A percentile compares a stretch with the other conserved stretches of the same genome.
Conservation (phyloP, 2,888 invertebrate genomes). For the Himalopsyche tibetana region DNA sequence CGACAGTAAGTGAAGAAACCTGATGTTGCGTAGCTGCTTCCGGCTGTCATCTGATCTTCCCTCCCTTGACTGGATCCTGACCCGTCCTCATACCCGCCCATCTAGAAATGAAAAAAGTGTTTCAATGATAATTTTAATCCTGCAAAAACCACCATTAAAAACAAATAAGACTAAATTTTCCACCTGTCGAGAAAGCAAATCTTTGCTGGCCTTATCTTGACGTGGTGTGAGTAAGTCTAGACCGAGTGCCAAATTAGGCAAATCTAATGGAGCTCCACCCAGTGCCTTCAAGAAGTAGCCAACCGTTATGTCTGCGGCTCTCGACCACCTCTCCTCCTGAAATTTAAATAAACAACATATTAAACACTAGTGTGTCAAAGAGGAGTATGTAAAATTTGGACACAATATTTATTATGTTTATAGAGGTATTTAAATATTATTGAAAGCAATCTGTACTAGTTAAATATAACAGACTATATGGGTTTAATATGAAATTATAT, state of each 20-base stretch:
- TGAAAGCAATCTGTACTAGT: no score
- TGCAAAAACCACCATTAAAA: no score
- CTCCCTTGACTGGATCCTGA: conserved; percentile 47
- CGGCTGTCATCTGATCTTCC: conserved; percentile 56
- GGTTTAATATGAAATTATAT: no score
- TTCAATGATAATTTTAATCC: no score
- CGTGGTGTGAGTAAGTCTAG: conserved; percentile 57
- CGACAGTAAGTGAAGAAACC: conserved; percentile 59
- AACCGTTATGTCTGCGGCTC: conserved; percentile 74
- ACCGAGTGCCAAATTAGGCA: conserved; percentile 70
- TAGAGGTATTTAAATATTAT: no score
- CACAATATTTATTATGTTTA: no score
- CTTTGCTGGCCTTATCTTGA: conserved; percentile 66
- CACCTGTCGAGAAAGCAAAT: conserved; percentile 50
- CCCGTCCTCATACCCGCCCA: conserved; percentile 54
- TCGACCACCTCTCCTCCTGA: conserved; percentile 64
- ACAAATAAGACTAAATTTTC: no score
- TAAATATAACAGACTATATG: no score
- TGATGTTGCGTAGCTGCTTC: conserved; percentile 60
- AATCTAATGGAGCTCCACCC: conserved; percentile 70
- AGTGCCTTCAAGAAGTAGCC: conserved; percentile 76
- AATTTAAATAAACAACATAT: conserved; percentile 20
- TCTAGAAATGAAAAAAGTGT: conserved; percentile 19
- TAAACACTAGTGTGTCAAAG: no score
- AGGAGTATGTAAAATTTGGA: no score